Evolutionary conservation across 2,797 vertebrate species (phyloP), one percentile per base, ranked within the genome.

Genomic region (Macrochelys suwanniensis): DNA sequence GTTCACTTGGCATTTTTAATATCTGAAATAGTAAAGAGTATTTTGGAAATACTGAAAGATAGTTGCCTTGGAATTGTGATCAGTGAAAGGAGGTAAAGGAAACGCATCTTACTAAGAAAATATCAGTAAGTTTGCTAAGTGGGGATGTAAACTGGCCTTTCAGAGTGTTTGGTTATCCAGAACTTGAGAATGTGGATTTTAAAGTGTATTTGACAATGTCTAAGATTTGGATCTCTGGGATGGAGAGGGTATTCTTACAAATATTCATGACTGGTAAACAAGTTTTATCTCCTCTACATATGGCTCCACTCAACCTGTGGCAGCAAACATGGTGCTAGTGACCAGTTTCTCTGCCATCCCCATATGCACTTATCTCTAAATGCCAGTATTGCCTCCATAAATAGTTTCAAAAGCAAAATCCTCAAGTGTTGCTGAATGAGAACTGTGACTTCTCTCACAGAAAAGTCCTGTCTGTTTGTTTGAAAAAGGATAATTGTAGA

Each of bases 401-500:
- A 50, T 74, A 13, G 78, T 53, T 86, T 47, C 13, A 8, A 77
- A 84, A 59, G 10, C 89, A 94, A 84, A n/a, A 42, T 47, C 82
- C 83, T 54, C n/a, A 21, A 25, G 56, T 88, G 54, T 93, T 96
- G 88, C 88, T 93, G 28, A 88, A 42, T 5, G 37, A 76, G n/a
- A n/a, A 57, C 78, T 93, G 81, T 93, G 82, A n/a, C 68, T 88
- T 92, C 42, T 78, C 7, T 84, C 78, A n/a, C 54, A 54, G 71
- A 77, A 76, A 68, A 2, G 56, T 82, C 82, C 80, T 93, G 84
- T 94, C 80, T 93, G 84, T 94, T 83, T 49, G 2, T 93, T 96
- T 90, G 65, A 37, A 85, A 76, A 89, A 77, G 89, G 94, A 89
- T 93, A 96, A 90, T 82, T 96, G 82, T 95, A 96, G 91, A 90